These are phyloP conservation scores for Timema podura DNA, from an alignment of 2,888 invertebrate species.

Conservation along the genomic window DNA sequence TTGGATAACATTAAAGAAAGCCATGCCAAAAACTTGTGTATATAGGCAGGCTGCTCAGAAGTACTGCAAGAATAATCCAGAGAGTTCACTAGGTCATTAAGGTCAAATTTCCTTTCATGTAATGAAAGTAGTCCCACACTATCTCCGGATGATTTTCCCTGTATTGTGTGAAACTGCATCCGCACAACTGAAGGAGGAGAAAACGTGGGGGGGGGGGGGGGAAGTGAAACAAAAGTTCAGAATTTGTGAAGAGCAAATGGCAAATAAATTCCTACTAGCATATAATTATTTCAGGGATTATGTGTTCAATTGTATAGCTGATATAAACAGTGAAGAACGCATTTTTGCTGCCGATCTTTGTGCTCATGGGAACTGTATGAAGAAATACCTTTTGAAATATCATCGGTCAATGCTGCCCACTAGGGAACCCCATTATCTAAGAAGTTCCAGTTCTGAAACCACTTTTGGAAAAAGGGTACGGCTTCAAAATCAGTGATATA, in stretches of 20 bases:
- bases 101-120: not conserved
- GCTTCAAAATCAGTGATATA: not conserved
- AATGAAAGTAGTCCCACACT: not conserved
- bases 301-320: not conserved
- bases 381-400: not conserved
- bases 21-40: not conserved
- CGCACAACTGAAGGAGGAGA: not conserved
- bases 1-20: not conserved
- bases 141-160: not conserved
- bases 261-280: not conserved
- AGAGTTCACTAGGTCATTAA: not conserved
- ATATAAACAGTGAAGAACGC: not conserved
- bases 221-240: not conserved
- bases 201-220: too few species aligned
- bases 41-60: not conserved
- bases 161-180: not conserved
- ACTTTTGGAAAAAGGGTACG: slow-evolving; percentile 1
- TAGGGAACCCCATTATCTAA: not conserved
- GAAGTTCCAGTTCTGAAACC: not conserved
- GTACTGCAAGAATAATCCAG: not conserved
- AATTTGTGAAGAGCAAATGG: not conserved
- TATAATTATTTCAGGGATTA: not conserved
- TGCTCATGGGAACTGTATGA: not conserved
- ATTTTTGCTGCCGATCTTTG: not conserved
- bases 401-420: too few species aligned